These are phyloP conservation scores for Brachionus manjavacas DNA, from an alignment of 1,140 invertebrate species.

Conservation along the genomic window DNA sequence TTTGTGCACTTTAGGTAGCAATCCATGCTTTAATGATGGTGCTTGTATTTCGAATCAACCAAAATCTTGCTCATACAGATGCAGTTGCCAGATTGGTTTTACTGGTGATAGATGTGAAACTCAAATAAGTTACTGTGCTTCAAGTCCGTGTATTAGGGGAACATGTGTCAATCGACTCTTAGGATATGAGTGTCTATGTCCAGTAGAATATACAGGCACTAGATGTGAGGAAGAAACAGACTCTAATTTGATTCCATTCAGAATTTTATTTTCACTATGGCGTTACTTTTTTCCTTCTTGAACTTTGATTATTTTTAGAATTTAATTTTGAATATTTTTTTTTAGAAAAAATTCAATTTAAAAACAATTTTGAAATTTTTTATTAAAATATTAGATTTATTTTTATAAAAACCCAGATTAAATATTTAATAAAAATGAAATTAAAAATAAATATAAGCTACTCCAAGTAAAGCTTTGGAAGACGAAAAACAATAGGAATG, in stretches of 20 bases:
- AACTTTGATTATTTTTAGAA: not conserved
- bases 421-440: too few species aligned
- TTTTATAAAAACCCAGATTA: too few species aligned
- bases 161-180: not conserved
- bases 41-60: slow-evolving; percentile 34
- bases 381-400: too few species aligned
- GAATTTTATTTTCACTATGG: not conserved
- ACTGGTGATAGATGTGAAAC: slow-evolving; percentile 40
- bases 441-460: too few species aligned
- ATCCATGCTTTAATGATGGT: slow-evolving; percentile 41
- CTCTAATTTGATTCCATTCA: not conserved
- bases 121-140: slow-evolving; percentile 14
- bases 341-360: not conserved
- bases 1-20: not conserved
- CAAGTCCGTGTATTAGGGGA: not conserved
- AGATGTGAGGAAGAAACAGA: not conserved
- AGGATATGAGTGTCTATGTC: not conserved
- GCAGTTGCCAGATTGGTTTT: slow-evolving; percentile 25
- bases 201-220: not conserved
- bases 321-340: too few species aligned
- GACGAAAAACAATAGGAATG: too few species aligned
- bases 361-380: too few species aligned
- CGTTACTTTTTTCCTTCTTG: not conserved
- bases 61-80: slow-evolving; percentile 26
- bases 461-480: too few species aligned